phyloP scores from a whole-genome alignment of 1,140 invertebrate genomes.

The Pseudomyrmex dendroicus region DNA sequence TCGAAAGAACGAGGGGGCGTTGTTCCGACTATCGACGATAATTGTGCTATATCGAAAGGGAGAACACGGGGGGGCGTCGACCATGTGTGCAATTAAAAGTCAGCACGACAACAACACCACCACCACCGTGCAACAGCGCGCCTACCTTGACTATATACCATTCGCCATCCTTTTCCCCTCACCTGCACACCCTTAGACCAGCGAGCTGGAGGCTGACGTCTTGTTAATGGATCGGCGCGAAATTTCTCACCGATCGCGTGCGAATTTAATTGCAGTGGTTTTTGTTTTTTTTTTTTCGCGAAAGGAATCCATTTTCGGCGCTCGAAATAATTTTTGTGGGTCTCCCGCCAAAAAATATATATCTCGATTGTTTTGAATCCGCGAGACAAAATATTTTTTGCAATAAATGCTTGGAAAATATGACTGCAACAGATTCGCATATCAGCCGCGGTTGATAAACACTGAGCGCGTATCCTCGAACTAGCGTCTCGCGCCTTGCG shows the following conservation, averaged over 20 bases:
- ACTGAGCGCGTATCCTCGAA: slow-evolving; percentile 17
- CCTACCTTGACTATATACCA: not conserved
- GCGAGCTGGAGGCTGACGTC: not conserved
- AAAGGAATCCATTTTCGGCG: not conserved
- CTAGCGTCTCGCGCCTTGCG: not conserved
- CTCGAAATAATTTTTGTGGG: not conserved
- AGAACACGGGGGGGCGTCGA: slow-evolving; percentile 62
- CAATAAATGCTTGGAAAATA: not conserved
- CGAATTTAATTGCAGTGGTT: slow-evolving; percentile 6
- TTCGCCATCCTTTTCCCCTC: not conserved
- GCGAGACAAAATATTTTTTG: no score
- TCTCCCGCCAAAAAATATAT: not conserved
- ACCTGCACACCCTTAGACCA: not conserved
- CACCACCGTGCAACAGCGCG: not conserved
- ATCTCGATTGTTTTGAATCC: not conserved
- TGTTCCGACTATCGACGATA: slow-evolving; percentile 70
- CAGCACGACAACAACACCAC: not conserved
- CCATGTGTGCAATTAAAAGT: slow-evolving; percentile 70
- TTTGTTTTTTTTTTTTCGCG: not conserved
- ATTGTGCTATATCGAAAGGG: slow-evolving; percentile 72
- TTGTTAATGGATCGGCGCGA: not conserved
- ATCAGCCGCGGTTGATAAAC: slow-evolving; percentile 21
- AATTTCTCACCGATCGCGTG: not conserved
- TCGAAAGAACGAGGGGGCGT: slow-evolving; percentile 64
- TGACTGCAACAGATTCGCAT: not conserved